Evolutionary conservation across 2,113 vertebrate genomes (phyloP).

Genomic region (Maccullochella peelii): DNA sequence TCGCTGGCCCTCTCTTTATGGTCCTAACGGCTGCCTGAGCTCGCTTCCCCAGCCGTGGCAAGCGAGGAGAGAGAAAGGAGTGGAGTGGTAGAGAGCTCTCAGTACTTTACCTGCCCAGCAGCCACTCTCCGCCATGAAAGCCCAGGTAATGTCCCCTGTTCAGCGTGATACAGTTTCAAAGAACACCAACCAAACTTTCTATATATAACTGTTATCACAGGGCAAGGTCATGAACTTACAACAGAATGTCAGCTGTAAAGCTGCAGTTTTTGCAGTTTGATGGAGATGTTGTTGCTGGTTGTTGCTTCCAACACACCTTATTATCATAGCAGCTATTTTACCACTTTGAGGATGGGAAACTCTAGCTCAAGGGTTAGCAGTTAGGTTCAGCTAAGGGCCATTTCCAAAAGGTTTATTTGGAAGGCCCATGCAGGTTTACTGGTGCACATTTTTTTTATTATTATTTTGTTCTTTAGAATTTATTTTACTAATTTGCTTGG

Average conservation of each 20-base stretch:
- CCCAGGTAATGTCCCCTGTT: constrained; percentile 72
- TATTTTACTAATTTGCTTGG: not conserved
- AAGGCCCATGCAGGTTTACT: not conserved
- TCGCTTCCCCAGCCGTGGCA: constrained; percentile 46
- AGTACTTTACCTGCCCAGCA: constrained; percentile 56
- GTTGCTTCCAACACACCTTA: not conserved
- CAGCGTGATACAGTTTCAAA: constrained; percentile 52
- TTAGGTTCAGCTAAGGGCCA: not conserved
- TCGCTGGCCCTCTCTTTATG: constrained; percentile 67
- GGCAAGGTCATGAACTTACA: not conserved
- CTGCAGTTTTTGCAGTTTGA: not conserved
- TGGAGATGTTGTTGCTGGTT: not conserved
- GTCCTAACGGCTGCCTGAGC: constrained; percentile 71
- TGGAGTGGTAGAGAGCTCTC: constrained; percentile 74
- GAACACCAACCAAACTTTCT: constrained; percentile 29
- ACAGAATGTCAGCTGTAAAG: not conserved
- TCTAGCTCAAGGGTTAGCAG: not conserved
- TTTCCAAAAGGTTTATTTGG: not conserved
- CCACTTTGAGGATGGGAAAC: not conserved
- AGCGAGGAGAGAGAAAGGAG: constrained; percentile 57
- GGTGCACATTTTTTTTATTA: too few relatives aligned
- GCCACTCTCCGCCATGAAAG: constrained; percentile 71
- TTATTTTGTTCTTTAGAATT: not conserved
- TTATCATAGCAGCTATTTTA: not conserved
- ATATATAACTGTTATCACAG: not conserved